A percentile compares a stretch with the other conserved stretches of the same genome.
phyloP scores from a whole-genome alignment of 2,113 vertebrate genomes.

The Channa maculata region DNA sequence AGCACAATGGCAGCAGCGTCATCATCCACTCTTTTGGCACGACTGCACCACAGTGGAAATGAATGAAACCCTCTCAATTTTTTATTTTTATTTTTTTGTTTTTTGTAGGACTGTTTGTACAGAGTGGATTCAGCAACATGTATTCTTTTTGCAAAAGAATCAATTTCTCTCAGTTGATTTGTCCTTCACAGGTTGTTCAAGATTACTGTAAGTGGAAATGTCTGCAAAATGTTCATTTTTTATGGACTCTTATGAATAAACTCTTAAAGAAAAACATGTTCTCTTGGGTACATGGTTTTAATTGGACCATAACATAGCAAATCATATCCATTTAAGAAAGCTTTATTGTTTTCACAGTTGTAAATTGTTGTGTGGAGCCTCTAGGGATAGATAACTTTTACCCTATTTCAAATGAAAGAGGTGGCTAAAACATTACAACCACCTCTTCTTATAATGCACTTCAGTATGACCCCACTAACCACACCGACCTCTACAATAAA shows the following conservation, averaged over 20 bases:
- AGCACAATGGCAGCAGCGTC: conserved; percentile 8
- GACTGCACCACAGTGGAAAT: not conserved
- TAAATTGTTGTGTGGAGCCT: too few relatives aligned
- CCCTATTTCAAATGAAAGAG: too few relatives aligned
- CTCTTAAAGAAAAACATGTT: conserved; percentile 31
- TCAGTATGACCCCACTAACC: too few relatives aligned
- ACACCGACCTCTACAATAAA: too few relatives aligned
- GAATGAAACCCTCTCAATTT: conserved; percentile 9
- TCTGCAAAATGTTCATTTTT: conserved; percentile 63
- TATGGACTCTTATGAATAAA: conserved; percentile 68
- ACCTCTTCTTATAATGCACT: too few relatives aligned
- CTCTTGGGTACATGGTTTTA: not conserved
- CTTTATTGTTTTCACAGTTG: too few relatives aligned
- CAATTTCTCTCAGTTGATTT: not conserved
- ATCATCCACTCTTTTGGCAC: conserved; percentile 9
- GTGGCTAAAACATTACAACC: too few relatives aligned
- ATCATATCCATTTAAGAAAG: too few relatives aligned
- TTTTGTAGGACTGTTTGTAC: conserved; percentile 25
- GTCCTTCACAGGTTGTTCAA: conserved; percentile 22
- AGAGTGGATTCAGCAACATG: conserved; percentile 31
- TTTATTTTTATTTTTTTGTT: not conserved
- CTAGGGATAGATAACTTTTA: too few relatives aligned
- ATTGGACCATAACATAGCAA: not conserved
- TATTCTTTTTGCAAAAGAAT: conserved; percentile 36
- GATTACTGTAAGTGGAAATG: conserved; percentile 26